Evolutionary conservation across 2,113 vertebrate species (phyloP), one percentile per base, ranked within the genome.

Genomic region (Centropristis striata): DNA sequence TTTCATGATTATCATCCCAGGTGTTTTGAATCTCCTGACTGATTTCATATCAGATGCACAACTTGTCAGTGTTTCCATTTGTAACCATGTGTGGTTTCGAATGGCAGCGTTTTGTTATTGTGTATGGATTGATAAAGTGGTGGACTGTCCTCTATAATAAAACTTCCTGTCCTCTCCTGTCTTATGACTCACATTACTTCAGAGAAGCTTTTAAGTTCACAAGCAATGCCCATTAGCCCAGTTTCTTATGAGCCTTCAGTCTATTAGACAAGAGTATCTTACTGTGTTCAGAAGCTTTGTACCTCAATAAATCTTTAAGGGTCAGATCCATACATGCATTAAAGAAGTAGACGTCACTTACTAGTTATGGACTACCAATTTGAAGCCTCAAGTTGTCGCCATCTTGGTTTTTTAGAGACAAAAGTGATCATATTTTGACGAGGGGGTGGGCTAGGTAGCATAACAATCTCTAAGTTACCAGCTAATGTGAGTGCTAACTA

Each of bases 201-300:
- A 39, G 21, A 41, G 16, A 53, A 68, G 66, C 66, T 39, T 53
- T 27, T 53, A 23, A 53, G 15, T 53, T 68, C 53, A 23, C 21
- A 54, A 28, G n/a, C 36, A 54, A 12, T 20, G 16, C 16, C 51
- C 25, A 44, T 55, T 58, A 58, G 18, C 25, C 11, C 32, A 12
- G 6, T 55, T 15, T 2, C 39, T 27, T 5, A 54, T 41, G 21
- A 54, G n/a, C 13, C 4, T 5, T 54, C 15, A 14, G 23, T 14
- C 36, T 68, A 14, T 12, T 23, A 20, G 25, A 18, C n/a, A 4
- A 2, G 5, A 25, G 23, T 21, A 42, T 69, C 50, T 4, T 36
- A 59, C 20, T 36, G 18, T 11, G 10, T 57, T 13, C 8, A 36
- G 27, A 36, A 25, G 21, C 49, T 23, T 55, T 55, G 2, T 9